Evolutionary conservation across 1,140 invertebrate species (phyloP).

Genomic region (Dreissena rostriformis): DNA sequence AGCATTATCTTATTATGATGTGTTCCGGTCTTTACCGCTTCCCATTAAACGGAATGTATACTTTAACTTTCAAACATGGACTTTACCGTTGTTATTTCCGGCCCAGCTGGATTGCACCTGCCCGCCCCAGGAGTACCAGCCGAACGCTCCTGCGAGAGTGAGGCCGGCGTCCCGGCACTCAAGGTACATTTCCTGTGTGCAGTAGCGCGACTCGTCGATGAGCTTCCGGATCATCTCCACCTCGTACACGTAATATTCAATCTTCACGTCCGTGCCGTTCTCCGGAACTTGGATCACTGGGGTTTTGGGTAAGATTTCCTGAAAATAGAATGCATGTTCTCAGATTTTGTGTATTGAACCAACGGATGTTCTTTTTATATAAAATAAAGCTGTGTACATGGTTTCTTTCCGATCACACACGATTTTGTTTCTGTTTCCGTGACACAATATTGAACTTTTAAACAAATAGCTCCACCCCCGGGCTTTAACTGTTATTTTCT

Average conservation of each 20-base stretch:
- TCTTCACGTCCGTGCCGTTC: slow-evolving; percentile 26
- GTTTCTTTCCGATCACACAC: too few species aligned
- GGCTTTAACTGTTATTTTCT: too few species aligned
- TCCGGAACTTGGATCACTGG: slow-evolving; percentile 31
- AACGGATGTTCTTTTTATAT: too few species aligned
- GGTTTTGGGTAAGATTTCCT: slow-evolving; percentile 56
- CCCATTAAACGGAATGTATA: too few species aligned
- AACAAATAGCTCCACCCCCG: too few species aligned
- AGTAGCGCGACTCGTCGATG: slow-evolving; percentile 60
- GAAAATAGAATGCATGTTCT: not conserved
- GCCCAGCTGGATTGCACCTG: slow-evolving; percentile 32
- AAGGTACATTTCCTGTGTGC: slow-evolving; percentile 65
- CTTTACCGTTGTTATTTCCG: slow-evolving; percentile 40
- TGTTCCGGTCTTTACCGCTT: too few species aligned
- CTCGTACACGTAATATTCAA: slow-evolving; percentile 59
- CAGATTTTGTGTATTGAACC: too few species aligned
- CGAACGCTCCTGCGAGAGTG: slow-evolving; percentile 15
- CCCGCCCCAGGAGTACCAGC: slow-evolving; percentile 30
- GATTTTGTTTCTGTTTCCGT: too few species aligned
- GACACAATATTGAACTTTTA: too few species aligned
- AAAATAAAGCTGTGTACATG: too few species aligned
- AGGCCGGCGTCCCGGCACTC: slow-evolving; percentile 54
- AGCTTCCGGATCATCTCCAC: slow-evolving; percentile 31
- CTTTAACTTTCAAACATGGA: too few species aligned
- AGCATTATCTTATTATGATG: too few species aligned